Conservation (phyloP, 2,888 invertebrate species). For the Mechanitis messenoides region DNA sequence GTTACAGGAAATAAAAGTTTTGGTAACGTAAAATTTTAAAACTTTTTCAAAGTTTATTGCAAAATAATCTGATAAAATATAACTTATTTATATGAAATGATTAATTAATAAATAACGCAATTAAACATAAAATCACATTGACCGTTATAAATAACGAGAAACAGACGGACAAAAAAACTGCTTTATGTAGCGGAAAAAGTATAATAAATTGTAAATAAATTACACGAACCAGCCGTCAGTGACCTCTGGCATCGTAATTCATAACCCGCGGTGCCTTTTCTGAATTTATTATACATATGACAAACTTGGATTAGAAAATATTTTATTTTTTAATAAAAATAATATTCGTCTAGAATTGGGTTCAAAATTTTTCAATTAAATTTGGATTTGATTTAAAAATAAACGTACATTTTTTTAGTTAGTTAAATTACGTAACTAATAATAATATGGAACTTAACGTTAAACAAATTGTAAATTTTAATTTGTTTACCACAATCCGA, state of each 20-base stretch:
- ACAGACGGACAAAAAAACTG: conserved; percentile 23
- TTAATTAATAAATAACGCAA: background rate
- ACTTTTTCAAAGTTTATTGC: too few species aligned
- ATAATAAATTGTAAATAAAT: conserved; percentile 40
- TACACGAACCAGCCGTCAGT: conserved; percentile 40
- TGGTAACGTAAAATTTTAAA: too few species aligned
- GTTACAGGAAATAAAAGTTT: too few species aligned
- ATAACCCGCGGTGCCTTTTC: conserved; percentile 42
- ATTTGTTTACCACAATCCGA: too few species aligned
- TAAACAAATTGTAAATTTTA: too few species aligned
- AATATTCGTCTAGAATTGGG: background rate
- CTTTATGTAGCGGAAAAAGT: conserved; percentile 32
- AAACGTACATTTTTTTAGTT: too few species aligned
- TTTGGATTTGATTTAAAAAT: too few species aligned
- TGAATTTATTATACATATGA: conserved; percentile 45
- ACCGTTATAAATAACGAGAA: conserved; percentile 17
- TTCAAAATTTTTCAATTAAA: too few species aligned
- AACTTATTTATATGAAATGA: background rate
- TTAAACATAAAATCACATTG: background rate
- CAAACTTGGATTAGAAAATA: conserved; percentile 12
- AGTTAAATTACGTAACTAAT: too few species aligned
- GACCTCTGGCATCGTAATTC: conserved; percentile 46
- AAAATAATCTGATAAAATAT: background rate
- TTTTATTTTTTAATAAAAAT: background rate
- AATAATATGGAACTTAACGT: too few species aligned